A percentile compares a stretch with the other conserved stretches of the same genome.
These are phyloP conservation scores for Aromia moschata DNA, from an alignment of 2,888 invertebrate genomes.

Conservation along the genomic window DNA sequence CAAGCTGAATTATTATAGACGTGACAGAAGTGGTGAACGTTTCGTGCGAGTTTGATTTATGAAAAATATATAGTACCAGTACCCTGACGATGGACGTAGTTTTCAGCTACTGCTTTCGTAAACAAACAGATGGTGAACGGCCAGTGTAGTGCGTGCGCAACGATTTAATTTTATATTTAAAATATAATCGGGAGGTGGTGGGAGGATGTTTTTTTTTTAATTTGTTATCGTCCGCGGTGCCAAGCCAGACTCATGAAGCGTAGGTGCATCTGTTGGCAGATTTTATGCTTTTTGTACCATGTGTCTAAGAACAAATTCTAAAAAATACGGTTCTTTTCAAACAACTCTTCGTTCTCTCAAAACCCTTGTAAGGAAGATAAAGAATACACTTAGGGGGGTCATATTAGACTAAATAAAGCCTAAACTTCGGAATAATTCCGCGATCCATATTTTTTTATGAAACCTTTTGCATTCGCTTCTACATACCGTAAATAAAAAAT, in stretches of 20 bases:
- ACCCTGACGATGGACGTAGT: slow-evolving; percentile 18
- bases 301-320: too few species aligned
- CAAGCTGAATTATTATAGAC: slow-evolving; percentile 5
- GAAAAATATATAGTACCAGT: slow-evolving; percentile 19
- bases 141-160: slow-evolving; percentile 11
- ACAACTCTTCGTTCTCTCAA: too few species aligned
- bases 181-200: neutral
- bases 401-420: too few species aligned
- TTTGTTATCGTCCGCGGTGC: neutral
- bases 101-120: slow-evolving; percentile 19
- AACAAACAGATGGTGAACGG: slow-evolving; percentile 3
- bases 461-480: too few species aligned
- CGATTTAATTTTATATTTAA: slow-evolving; percentile 3
- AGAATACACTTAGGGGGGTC: too few species aligned
- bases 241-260: neutral
- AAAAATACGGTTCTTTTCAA: too few species aligned
- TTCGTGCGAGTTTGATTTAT: slow-evolving; percentile 6
- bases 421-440: too few species aligned
- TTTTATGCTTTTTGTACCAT: too few species aligned
- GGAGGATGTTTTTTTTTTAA: neutral
- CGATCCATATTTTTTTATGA: too few species aligned
- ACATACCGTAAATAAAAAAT: too few species aligned
- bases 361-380: too few species aligned
- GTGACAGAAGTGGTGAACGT: slow-evolving; percentile 9
- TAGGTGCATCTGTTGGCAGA: too few species aligned